phyloP scores from a whole-genome alignment of 2,888 invertebrate genomes.

The Tupiocoris notatus region DNA sequence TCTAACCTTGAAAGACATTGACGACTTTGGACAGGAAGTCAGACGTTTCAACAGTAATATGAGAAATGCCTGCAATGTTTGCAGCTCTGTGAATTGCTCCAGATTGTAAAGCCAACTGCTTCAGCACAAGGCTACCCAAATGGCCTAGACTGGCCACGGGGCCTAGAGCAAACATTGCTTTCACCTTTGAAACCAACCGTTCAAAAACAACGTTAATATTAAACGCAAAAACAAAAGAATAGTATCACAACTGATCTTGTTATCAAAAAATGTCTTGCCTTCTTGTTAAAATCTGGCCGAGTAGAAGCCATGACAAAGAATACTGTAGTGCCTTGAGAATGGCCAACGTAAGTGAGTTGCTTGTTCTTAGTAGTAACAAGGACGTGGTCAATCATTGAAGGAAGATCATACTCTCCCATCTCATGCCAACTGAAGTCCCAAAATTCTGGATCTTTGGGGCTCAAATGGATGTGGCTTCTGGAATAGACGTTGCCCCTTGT shows the following conservation, averaged over 20 bases:
- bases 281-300: slow-evolving; percentile 66
- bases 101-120: slow-evolving; percentile 13
- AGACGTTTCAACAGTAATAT: slow-evolving; percentile 23
- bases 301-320: slow-evolving; percentile 70
- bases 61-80: slow-evolving; percentile 9
- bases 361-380: slow-evolving; percentile 57
- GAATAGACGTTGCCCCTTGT: slow-evolving; percentile 49
- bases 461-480: slow-evolving; percentile 43
- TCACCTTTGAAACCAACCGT: not conserved
- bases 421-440: slow-evolving; percentile 62
- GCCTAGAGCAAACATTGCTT: slow-evolving; percentile 58
- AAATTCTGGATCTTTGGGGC: slow-evolving; percentile 44
- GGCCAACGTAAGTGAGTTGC: slow-evolving; percentile 75
- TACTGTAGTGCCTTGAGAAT: slow-evolving; percentile 86
- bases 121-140: slow-evolving; percentile 33
- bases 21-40: slow-evolving; percentile 16
- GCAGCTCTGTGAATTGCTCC: slow-evolving; percentile 26
- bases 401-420: slow-evolving; percentile 81
- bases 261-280: slow-evolving; percentile 55
- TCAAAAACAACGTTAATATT: too few species aligned
- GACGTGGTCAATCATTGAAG: slow-evolving; percentile 76
- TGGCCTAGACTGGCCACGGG: slow-evolving; percentile 69
- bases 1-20: slow-evolving; percentile 3
- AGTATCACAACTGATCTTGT: too few species aligned
- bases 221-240: too few species aligned